Base-by-base conservation (phyloP, 2,113 vertebrate species). In the Chaenogobius annularis region DNA sequence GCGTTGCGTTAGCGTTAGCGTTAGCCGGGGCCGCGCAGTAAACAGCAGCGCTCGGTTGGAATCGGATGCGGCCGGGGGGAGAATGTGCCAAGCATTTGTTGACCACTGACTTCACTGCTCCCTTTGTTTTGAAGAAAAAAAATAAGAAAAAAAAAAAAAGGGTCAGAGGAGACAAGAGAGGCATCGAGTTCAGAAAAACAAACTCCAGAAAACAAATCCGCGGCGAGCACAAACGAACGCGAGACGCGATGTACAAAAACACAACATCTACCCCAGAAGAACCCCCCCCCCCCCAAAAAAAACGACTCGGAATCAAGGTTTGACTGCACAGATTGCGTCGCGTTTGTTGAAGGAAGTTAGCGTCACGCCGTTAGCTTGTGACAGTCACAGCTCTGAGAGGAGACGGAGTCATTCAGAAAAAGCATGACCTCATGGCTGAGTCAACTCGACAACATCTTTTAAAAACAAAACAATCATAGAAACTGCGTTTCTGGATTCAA, bases 321-420 rank as follows among this genome's bases (percentile, higher is more conserved):
- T n/a, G n/a, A n/a, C 52, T 22, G 19, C 23, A 5, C 11, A 7
- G n/a, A 12, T 26, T 23, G 11, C 23, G 55, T 22, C 14, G 54
- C 5, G 56, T 31, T 26, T n/a, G 22, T 73, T 35, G 35, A 35
- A 86, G 82, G 87, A 87, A 87, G 81, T 78, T 54, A 66, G 54
- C 73, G 37, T 88, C 75, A 62, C 35, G 59, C 26, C 74, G 76
- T 66, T 75, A 86, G 82, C 87, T 77, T 91, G 88, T 91, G 90
- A 91, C 90, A 80, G 87, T 88, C 85, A 87, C 81, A 84, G 85
- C 69, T 20, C 73, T 81, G 83, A 85, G 71, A 69, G 74, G 69
- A 80, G 84, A 88, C 75, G 10, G 84, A 88, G 85, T 90, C 88
- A 88, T 89, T 92, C 88, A 90, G 83, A 90, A 89, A n/a, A 91